Conservation (phyloP, 2,797 vertebrate genomes). For the Hippopotamyrus pictus region DNA sequence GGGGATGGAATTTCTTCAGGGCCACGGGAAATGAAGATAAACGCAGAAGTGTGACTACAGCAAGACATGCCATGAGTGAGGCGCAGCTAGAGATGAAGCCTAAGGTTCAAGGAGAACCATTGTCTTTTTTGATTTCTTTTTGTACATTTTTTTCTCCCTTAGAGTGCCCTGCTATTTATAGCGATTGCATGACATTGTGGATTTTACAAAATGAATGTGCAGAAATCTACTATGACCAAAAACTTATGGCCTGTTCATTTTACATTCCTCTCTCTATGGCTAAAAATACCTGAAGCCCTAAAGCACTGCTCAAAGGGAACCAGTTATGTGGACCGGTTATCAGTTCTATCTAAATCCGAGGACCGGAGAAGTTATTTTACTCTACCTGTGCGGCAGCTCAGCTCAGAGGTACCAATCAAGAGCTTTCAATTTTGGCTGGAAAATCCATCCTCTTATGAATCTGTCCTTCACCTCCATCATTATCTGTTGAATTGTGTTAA, state of each 20-base stretch:
- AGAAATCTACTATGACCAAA: conserved; percentile 3
- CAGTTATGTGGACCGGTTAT: background rate
- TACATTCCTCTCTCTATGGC: conserved; percentile 26
- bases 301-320: conserved; percentile 5
- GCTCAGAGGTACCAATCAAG: conserved; percentile 25
- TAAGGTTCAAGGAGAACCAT: background rate
- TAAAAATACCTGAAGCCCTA: conserved; percentile 10
- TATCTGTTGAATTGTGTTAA: conserved; percentile 24
- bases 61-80: conserved; percentile 14
- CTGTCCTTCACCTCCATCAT: conserved; percentile 14
- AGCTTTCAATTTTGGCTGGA: conserved; percentile 21
- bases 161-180: background rate
- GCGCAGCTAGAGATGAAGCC: conserved; percentile 24
- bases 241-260: conserved; percentile 17
- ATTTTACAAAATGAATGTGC: conserved; percentile 12
- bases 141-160: conserved; percentile 24
- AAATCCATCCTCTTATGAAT: conserved; percentile 26
- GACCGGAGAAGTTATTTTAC: background rate
- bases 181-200: background rate
- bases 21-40: conserved; percentile 33
- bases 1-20: conserved; percentile 33
- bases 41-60: conserved; percentile 33
- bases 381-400: background rate
- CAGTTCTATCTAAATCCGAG: background rate
- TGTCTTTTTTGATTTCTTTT: background rate